Conservation (phyloP, 2,113 vertebrate species). For the Ranitomeya variabilis region DNA sequence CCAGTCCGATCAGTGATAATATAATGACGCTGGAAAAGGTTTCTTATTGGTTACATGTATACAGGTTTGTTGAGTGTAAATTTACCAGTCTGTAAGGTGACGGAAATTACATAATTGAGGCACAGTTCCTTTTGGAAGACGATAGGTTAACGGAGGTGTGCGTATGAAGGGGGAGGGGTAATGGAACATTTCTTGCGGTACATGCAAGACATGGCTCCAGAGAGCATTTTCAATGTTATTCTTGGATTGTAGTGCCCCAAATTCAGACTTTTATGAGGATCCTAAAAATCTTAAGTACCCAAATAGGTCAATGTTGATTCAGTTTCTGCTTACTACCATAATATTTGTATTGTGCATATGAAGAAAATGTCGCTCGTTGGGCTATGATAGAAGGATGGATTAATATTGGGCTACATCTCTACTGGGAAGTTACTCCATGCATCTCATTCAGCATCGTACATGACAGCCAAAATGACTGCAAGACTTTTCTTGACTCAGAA, state of each 20-base stretch:
- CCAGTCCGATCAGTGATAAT: not conserved
- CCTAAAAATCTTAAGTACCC: slow-evolving; percentile 31
- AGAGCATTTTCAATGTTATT: slow-evolving; percentile 44
- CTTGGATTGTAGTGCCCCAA: slow-evolving; percentile 17
- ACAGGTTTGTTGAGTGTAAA: not conserved
- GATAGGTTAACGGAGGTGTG: slow-evolving; percentile 10
- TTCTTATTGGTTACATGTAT: not conserved
- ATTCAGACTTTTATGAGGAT: slow-evolving; percentile 44
- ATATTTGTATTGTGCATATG: slow-evolving; percentile 33
- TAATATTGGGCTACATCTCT: not conserved
- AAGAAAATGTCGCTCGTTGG: not conserved
- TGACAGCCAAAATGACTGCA: not conserved
- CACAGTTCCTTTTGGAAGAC: not conserved
- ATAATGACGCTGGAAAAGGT: not conserved
- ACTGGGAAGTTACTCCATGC: not conserved
- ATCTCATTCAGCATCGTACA: not conserved
- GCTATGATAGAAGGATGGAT: not conserved
- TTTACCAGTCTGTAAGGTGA: not conserved
- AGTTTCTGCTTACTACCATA: slow-evolving; percentile 38
- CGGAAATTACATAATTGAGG: not conserved
- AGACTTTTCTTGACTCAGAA: not conserved
- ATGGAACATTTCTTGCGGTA: slow-evolving; percentile 40
- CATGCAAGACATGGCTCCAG: slow-evolving; percentile 25
- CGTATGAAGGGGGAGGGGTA: not conserved
- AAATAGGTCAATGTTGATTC: slow-evolving; percentile 39